phyloP scores from a whole-genome alignment of 2,888 invertebrate genomes.

The Serripes groenlandicus region DNA sequence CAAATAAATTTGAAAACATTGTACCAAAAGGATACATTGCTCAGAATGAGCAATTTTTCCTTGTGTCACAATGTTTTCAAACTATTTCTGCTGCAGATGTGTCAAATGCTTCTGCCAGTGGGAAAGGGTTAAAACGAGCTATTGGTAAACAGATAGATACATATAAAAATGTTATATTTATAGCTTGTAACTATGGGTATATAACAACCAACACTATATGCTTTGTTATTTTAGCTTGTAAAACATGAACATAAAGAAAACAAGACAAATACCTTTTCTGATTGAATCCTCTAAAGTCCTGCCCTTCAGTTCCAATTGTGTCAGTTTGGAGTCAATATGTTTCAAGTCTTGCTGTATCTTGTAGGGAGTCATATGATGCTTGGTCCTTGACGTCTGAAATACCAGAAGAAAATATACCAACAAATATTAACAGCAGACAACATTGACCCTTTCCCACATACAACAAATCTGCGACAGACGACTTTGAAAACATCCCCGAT shows the following conservation, averaged over 20 bases:
- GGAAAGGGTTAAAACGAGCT: too few relatives aligned
- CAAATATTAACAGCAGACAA: too few relatives aligned
- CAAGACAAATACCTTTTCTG: conserved; percentile 90
- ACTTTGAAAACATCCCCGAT: too few relatives aligned
- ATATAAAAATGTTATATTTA: too few relatives aligned
- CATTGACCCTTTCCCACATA: too few relatives aligned
- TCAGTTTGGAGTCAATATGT: conserved; percentile 94
- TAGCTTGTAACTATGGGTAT: too few relatives aligned
- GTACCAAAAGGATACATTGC: neutral
- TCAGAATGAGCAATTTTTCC: neutral
- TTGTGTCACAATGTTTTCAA: neutral
- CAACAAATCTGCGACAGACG: too few relatives aligned
- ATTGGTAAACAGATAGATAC: too few relatives aligned
- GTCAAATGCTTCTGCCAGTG: too few relatives aligned
- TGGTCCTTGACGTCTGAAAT: conserved; percentile 13
- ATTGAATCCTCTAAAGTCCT: conserved; percentile 96
- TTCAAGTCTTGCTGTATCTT: conserved; percentile 90
- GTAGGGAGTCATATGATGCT: conserved; percentile 86
- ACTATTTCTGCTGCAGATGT: neutral
- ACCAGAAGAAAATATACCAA: neutral
- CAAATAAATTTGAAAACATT: neutral
- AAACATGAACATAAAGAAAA: neutral
- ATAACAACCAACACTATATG: too few relatives aligned
- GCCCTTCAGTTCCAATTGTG: conserved; percentile 95
- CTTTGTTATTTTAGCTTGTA: too few relatives aligned